A percentile compares a stretch with the other conserved stretches of the same genome.
These are phyloP conservation scores for Chroicocephalus ridibundus DNA, from an alignment of 2,113 vertebrate species.

Conservation along the genomic window DNA sequence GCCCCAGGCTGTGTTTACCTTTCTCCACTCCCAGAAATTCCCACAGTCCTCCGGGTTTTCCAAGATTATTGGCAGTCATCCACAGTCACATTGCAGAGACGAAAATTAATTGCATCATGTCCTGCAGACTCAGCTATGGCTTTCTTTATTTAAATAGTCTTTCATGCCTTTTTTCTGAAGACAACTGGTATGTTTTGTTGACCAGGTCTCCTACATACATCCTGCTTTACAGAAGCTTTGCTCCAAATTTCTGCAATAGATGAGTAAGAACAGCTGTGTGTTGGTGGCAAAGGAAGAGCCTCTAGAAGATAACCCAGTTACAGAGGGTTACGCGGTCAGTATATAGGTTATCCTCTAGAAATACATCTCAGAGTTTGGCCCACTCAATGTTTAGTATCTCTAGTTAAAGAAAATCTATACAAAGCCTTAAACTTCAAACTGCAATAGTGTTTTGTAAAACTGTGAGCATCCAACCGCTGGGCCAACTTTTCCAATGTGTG, in stretches of 20 bases:
- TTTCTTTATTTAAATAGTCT: not conserved
- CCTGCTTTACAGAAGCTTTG: not conserved
- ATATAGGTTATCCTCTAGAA: not conserved
- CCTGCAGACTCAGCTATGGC: not conserved
- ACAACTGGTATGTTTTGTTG: not conserved
- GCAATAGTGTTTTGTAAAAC: not conserved
- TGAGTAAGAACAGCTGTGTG: conserved; percentile 24
- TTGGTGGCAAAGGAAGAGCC: not conserved
- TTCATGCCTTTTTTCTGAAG: not conserved
- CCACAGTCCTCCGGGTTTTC: not conserved
- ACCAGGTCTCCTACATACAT: not conserved
- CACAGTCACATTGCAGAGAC: not conserved
- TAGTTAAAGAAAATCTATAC: not conserved
- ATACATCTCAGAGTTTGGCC: not conserved
- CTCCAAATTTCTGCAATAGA: not conserved
- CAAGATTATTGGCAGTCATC: not conserved
- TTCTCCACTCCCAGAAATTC: not conserved
- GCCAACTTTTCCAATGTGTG: not conserved
- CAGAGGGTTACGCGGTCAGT: not conserved
- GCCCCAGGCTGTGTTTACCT: not conserved
- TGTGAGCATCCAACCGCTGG: not conserved
- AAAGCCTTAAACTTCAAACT: not conserved
- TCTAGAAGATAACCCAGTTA: not conserved
- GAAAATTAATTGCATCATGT: not conserved
- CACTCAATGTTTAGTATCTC: not conserved